phyloP scores from a whole-genome alignment of 1,140 invertebrate genomes.

The Goniozus legneri region DNA sequence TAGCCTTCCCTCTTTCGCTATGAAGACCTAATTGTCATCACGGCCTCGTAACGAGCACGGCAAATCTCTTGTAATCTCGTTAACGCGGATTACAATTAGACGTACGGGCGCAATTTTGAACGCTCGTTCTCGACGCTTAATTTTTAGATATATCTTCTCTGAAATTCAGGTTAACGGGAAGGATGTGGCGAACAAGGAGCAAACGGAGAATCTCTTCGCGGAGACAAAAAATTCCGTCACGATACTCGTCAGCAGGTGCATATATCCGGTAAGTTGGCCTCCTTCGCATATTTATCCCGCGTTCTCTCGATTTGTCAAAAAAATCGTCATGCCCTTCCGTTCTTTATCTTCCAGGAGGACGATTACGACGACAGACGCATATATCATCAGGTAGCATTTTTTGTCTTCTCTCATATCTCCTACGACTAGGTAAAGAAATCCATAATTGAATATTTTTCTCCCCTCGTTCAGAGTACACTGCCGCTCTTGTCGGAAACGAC shows the following conservation, averaged over 20 bases:
- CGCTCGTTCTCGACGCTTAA: too few relatives aligned
- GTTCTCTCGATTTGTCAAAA: too few relatives aligned
- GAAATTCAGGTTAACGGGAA: conserved; percentile 54
- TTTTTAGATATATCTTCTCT: too few relatives aligned
- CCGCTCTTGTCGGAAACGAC: conserved; percentile 34
- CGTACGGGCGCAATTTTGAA: too few relatives aligned
- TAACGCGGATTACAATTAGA: too few relatives aligned
- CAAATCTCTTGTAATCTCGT: too few relatives aligned
- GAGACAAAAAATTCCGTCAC: conserved; percentile 57
- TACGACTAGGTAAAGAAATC: background rate
- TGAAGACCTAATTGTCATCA: too few relatives aligned
- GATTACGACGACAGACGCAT: conserved; percentile 29
- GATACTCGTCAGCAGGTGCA: conserved; percentile 58
- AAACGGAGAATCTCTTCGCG: conserved; percentile 56
- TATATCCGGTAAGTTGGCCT: conserved; percentile 56
- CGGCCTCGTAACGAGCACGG: too few relatives aligned
- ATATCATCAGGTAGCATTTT: conserved; percentile 21
- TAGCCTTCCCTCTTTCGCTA: too few relatives aligned
- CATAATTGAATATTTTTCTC: too few relatives aligned
- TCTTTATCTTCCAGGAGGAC: conserved; percentile 27
- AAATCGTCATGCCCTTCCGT: too few relatives aligned
- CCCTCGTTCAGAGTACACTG: conserved; percentile 35
- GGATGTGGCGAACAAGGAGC: conserved; percentile 58
- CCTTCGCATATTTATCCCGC: too few relatives aligned
- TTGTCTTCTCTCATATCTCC: background rate